Conservation (phyloP, 1,140 invertebrate species). For the Drosophila takahashii region DNA sequence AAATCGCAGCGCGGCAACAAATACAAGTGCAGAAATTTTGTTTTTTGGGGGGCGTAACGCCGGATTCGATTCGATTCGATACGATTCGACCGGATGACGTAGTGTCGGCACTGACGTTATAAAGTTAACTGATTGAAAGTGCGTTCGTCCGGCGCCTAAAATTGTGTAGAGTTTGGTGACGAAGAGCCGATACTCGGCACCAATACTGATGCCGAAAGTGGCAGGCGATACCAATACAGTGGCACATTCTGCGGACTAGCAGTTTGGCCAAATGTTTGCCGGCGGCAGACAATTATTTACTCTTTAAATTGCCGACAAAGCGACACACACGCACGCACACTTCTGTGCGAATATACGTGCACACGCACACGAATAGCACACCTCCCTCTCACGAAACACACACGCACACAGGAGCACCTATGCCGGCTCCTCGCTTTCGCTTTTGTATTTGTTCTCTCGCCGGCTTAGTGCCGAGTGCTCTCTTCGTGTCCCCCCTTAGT, state of each 20-base stretch:
- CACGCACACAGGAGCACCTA: conserved; percentile 17
- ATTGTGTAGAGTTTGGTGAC: conserved; percentile 76
- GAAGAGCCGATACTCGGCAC: conserved; percentile 43
- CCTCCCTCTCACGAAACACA: conserved; percentile 12
- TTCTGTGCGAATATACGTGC: conserved; percentile 6
- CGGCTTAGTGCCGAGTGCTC: conserved; percentile 28
- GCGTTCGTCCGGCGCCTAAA: conserved; percentile 75
- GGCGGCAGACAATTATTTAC: conserved; percentile 62
- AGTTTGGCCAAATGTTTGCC: conserved; percentile 60
- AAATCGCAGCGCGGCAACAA: conserved; percentile 24
- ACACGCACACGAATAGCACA: conserved; percentile 10
- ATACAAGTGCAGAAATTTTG: conserved; percentile 12
- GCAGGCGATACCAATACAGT: conserved; percentile 23
- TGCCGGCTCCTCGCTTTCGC: conserved; percentile 70
- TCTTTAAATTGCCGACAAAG: conserved; percentile 71
- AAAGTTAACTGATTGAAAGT: conserved; percentile 83
- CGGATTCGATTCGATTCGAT: conserved; percentile 3
- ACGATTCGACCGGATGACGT: conserved; percentile 53
- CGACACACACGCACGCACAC: conserved; percentile 28
- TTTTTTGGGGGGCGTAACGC: conserved; percentile 14
- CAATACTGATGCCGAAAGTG: conserved; percentile 7
- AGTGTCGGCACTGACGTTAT: conserved; percentile 74
- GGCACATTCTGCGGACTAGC: conserved; percentile 40
- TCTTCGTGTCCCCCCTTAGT: background rate
- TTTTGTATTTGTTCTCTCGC: conserved; percentile 73